Percentiles rank a stretch among this genome's conserved stretches.
Evolutionary conservation across 2,888 invertebrate genomes (phyloP).

Genomic region (Caradrina clavipalpis): DNA sequence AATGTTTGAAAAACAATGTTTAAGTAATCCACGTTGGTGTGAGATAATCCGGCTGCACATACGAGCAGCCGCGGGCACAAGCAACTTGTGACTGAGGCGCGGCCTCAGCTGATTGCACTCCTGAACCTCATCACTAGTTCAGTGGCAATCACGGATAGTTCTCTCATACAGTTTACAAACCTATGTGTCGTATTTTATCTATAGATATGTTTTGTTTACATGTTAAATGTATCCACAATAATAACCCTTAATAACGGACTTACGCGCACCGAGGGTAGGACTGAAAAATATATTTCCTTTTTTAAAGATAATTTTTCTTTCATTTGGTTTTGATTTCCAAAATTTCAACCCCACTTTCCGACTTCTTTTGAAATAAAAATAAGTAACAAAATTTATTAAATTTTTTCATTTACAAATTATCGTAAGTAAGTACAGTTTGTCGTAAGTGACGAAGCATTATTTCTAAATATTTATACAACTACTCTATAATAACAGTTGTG

Average conservation of each 20-base stretch:
- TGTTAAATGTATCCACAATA: neutral
- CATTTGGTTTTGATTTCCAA: too few species aligned
- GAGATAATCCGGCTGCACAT: conserved; percentile 39
- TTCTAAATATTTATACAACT: too few species aligned
- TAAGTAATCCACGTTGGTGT: conserved; percentile 28
- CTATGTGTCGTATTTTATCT: neutral
- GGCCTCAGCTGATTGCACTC: conserved; percentile 73
- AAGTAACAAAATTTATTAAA: too few species aligned
- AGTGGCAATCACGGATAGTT: conserved; percentile 47
- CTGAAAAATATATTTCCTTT: too few species aligned
- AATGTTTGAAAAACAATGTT: conserved; percentile 11
- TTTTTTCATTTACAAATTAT: too few species aligned
- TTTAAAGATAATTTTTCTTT: too few species aligned
- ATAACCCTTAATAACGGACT: neutral
- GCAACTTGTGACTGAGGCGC: conserved; percentile 76
- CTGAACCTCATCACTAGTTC: conserved; percentile 53
- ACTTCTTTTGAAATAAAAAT: too few species aligned
- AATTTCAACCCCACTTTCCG: too few species aligned
- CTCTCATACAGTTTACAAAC: conserved; percentile 24
- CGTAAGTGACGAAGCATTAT: too few species aligned
- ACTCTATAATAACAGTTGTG: too few species aligned
- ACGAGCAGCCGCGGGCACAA: conserved; percentile 74
- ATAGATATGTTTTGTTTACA: neutral
- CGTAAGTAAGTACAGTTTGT: too few species aligned
- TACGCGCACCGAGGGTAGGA: too few species aligned